Evolutionary conservation across 2,113 vertebrate genomes (phyloP).

Genomic region (Noctilio leporinus): DNA sequence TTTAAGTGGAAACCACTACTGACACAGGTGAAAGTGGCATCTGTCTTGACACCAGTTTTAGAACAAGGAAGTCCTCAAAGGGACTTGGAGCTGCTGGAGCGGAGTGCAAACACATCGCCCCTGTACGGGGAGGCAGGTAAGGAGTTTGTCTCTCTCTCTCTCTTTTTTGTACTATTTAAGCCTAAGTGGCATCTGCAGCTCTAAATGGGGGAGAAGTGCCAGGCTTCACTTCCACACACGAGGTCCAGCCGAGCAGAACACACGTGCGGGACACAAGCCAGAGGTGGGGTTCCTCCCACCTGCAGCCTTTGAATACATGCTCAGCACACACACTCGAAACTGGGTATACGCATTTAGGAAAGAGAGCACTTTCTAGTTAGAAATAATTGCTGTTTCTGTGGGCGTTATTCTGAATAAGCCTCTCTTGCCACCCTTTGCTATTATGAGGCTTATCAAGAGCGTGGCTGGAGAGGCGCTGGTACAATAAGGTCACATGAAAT

Average conservation of each 20-base stretch:
- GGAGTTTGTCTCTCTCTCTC: neutral
- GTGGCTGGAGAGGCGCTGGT: neutral
- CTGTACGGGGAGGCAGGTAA: neutral
- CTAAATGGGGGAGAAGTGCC: neutral
- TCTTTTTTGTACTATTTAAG: neutral
- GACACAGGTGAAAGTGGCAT: too few relatives aligned
- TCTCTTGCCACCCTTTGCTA: neutral
- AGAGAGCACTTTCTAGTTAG: slow-evolving; percentile 6
- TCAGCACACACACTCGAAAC: neutral
- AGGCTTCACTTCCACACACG: neutral
- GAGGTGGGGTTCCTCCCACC: accelerated
- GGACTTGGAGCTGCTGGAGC: neutral
- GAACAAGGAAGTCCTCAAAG: neutral
- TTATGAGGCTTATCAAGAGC: neutral
- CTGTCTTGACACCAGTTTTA: neutral
- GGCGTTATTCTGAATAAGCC: neutral
- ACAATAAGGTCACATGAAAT: neutral
- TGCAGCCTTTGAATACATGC: neutral
- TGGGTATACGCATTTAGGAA: neutral
- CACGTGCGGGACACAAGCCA: neutral
- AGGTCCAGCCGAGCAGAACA: neutral
- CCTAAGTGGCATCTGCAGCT: neutral
- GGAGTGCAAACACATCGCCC: neutral
- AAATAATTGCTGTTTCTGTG: neutral
- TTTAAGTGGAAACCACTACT: neutral